A percentile compares a stretch with the other conserved stretches of the same genome.
Conservation (phyloP, 2,797 vertebrate genomes). For the Anomalospiza imberbis region DNA sequence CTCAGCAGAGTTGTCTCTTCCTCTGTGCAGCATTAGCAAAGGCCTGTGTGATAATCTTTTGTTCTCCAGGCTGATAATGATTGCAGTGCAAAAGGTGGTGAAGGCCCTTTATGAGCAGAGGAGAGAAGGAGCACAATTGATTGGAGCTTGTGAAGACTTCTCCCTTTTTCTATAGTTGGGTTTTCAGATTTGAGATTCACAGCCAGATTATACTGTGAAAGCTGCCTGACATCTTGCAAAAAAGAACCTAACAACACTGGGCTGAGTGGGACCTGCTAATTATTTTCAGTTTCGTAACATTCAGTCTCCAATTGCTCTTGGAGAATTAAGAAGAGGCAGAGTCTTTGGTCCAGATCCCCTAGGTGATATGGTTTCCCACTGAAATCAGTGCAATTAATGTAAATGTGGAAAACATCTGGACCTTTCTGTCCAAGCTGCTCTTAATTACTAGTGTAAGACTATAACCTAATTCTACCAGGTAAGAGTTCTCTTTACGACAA, state of each 20-base stretch:
- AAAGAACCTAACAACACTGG: not conserved
- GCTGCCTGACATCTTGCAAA: not conserved
- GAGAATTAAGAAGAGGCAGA: not conserved
- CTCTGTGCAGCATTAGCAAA: not conserved
- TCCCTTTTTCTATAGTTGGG: not conserved
- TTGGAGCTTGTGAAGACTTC: not conserved
- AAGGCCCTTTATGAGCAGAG: not conserved
- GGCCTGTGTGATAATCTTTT: not conserved
- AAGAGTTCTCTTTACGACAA: not conserved
- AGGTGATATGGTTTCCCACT: not conserved
- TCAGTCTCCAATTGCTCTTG: not conserved
- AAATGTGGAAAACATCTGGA: not conserved
- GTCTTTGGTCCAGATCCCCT: not conserved
- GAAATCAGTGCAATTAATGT: not conserved
- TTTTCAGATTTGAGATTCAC: not conserved
- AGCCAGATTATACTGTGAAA: not conserved
- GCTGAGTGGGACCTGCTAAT: not conserved
- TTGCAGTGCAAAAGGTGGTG: not conserved
- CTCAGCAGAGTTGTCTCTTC: not conserved
- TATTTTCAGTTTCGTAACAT: not conserved
- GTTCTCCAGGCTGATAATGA: not conserved
- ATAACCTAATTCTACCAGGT: not conserved
- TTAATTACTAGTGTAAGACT: not conserved
- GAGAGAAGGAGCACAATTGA: not conserved
- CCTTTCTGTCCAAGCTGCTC: not conserved